A percentile compares a stretch with the other conserved stretches of the same genome.
Evolutionary conservation across 1,140 invertebrate genomes (phyloP).

Genomic region (Eufriesea mexicana): DNA sequence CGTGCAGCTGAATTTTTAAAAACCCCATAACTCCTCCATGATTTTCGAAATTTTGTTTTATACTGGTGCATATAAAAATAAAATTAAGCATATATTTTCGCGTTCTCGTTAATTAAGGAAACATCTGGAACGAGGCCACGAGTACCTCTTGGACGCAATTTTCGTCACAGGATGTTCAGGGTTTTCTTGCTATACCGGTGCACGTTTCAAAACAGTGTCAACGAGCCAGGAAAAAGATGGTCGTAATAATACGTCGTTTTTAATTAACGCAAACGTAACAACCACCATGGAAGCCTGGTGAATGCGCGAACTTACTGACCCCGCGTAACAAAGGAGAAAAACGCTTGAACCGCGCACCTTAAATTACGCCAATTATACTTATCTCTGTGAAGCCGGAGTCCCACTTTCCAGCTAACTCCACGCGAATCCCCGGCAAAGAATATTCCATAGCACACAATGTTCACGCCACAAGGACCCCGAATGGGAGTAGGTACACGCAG

Average conservation of each 20-base stretch:
- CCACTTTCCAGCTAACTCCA: neutral
- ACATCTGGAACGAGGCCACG: too few species aligned
- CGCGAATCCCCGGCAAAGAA: neutral
- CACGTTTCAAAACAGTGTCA: neutral
- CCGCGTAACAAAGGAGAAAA: neutral
- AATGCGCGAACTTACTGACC: neutral
- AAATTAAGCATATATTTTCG: too few species aligned
- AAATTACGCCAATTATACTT: conserved; percentile 8
- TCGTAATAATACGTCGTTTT: neutral
- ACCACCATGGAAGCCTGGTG: neutral
- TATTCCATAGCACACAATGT: neutral
- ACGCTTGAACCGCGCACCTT: neutral
- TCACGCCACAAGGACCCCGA: neutral
- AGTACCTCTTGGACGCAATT: too few species aligned
- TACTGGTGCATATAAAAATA: too few species aligned
- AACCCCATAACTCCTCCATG: too few species aligned
- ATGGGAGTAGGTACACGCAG: neutral
- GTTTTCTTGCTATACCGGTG: neutral
- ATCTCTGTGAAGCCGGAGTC: neutral
- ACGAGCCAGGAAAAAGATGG: neutral
- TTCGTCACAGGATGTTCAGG: neutral
- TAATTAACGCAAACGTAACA: neutral
- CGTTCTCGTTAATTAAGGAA: too few species aligned
- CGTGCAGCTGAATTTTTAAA: too few species aligned
- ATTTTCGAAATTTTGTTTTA: too few species aligned